Conservation (phyloP, 2,888 invertebrate genomes). For the Choreutis nemorana region DNA sequence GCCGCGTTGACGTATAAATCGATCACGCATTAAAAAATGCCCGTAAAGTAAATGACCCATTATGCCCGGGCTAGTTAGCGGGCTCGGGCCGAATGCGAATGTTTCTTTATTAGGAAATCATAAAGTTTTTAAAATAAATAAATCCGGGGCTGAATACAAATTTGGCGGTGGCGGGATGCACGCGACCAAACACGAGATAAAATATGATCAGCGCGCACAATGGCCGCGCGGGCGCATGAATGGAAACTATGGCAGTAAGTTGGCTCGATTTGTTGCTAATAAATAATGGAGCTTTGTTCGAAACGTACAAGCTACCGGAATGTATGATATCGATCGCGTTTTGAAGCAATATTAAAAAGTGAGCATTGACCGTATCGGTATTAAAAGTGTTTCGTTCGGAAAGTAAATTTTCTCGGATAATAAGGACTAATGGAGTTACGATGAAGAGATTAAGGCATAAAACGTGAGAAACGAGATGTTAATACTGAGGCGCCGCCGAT, state of each 20-base stretch:
- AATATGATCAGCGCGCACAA: conserved; percentile 9
- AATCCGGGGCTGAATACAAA: not conserved
- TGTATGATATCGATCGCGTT: no score
- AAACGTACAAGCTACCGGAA: no score
- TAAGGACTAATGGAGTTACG: no score
- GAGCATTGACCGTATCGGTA: no score
- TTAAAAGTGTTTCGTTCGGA: no score
- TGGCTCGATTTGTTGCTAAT: conserved; percentile 4
- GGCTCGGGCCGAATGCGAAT: not conserved
- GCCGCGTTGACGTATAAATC: not conserved
- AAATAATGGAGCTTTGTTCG: conserved; percentile 4
- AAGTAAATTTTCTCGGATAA: no score
- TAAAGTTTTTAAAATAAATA: conserved; percentile 1
- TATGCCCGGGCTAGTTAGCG: conserved; percentile 1
- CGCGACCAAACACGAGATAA: conserved; percentile 7
- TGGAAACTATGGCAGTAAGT: conserved; percentile 3
- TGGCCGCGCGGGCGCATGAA: conserved; percentile 8
- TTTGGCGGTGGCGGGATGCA: conserved; percentile 7
- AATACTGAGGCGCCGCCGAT: no score
- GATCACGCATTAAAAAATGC: not conserved
- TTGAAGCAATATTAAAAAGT: no score
- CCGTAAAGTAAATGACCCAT: no score
- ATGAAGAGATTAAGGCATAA: no score
- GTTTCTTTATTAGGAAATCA: not conserved
- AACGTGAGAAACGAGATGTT: no score